Evolutionary conservation across 2,888 invertebrate genomes (phyloP).

Genomic region (Phaedon cochleariae): DNA sequence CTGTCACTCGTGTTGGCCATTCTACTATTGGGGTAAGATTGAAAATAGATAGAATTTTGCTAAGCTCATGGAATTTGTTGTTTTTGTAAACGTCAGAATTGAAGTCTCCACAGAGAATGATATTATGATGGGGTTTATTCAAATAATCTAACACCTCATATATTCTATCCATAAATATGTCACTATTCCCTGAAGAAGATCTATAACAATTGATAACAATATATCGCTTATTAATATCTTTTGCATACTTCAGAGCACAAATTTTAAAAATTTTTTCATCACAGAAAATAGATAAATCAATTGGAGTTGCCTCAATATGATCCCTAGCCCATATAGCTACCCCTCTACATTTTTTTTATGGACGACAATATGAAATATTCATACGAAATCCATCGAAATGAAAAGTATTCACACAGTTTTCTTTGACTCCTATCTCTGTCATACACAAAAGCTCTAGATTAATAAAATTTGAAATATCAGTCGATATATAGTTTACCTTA

Average conservation of each 20-base stretch:
- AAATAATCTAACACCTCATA: conserved; percentile 6
- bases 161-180: conserved; percentile 11
- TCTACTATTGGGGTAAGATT: conserved; percentile 1
- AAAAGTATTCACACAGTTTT: conserved; percentile 5
- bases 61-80: conserved; percentile 7
- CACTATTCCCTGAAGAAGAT: conserved; percentile 12
- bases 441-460: conserved; percentile 10
- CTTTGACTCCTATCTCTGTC: conserved; percentile 17
- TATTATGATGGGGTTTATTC: conserved; percentile 10
- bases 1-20: conserved; percentile 7
- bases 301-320: not conserved
- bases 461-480: conserved; percentile 12
- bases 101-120: conserved; percentile 14
- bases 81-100: conserved; percentile 16
- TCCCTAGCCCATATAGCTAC: conserved; percentile 6
- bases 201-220: too few relatives aligned
- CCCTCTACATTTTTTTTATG: conserved; percentile 10
- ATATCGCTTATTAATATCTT: not conserved
- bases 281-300: conserved; percentile 3
- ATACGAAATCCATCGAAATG: conserved; percentile 4
- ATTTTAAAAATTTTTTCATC: conserved; percentile 9
- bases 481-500: conserved; percentile 11
- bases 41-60: conserved; percentile 6
- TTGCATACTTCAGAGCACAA: conserved; percentile 4
- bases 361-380: conserved; percentile 3